Percentiles rank a stretch among this genome's conserved stretches.
Evolutionary conservation across 2,888 invertebrate genomes (phyloP).

Genomic region (Parapristionchus giblindavisi): DNA sequence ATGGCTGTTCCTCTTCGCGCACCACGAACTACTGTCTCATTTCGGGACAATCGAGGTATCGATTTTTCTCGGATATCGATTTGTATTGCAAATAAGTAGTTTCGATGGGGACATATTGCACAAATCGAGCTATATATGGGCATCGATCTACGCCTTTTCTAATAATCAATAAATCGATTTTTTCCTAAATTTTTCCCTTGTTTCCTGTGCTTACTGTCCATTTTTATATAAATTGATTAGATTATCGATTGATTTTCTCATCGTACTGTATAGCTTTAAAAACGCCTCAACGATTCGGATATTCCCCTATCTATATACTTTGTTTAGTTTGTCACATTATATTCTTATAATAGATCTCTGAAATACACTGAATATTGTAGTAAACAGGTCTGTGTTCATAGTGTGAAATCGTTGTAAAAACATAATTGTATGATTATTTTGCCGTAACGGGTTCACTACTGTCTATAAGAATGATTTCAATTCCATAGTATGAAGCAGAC

Average conservation of each 20-base stretch:
- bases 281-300: too few species aligned
- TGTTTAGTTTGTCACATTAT: neutral
- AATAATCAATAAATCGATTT: neutral
- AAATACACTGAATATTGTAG: neutral
- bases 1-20: constrained; percentile 93
- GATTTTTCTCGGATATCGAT: neutral
- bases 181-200: too few species aligned
- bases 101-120: too few species aligned
- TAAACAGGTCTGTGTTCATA: neutral
- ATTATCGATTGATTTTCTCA: too few species aligned
- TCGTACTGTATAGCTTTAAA: too few species aligned
- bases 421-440: neutral
- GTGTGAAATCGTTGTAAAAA: neutral
- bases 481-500: neutral
- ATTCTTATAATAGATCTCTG: neutral
- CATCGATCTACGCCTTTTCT: too few species aligned
- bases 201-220: too few species aligned
- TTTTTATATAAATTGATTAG: too few species aligned
- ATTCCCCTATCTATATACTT: too few species aligned
- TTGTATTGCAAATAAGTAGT: too few species aligned
- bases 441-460: neutral
- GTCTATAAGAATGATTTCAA: neutral
- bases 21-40: constrained; percentile 93
- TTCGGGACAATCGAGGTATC: constrained; percentile 80
- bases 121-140: too few species aligned